These are phyloP conservation scores for Euwallacea fornicatus DNA, from an alignment of 1,140 invertebrate species.

Conservation along the genomic window DNA sequence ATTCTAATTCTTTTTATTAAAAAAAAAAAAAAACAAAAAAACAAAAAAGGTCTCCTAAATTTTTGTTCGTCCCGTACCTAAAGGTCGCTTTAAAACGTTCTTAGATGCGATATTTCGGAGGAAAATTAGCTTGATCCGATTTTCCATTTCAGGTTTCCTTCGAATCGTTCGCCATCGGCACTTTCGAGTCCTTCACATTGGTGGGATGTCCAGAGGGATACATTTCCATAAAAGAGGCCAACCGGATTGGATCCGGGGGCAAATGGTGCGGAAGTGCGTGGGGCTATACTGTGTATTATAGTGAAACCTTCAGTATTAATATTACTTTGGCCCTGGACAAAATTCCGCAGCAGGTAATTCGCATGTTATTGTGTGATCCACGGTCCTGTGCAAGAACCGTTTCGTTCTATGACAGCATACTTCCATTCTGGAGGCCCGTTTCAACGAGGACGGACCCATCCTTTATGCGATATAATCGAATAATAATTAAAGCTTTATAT, in stretches of 20 bases:
- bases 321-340: slow-evolving; percentile 70
- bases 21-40: neutral
- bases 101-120: neutral
- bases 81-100: neutral
- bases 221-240: slow-evolving; percentile 75
- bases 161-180: slow-evolving; percentile 74
- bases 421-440: too few relatives aligned
- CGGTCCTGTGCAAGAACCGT: too few relatives aligned
- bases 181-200: slow-evolving; percentile 72
- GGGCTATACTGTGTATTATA: slow-evolving; percentile 84
- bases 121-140: neutral
- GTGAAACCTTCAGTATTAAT: slow-evolving; percentile 76
- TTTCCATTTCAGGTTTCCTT: slow-evolving; percentile 64
- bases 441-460: too few relatives aligned
- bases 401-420: too few relatives aligned
- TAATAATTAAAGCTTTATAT: too few relatives aligned
- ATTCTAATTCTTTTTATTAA: too few relatives aligned
- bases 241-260: slow-evolving; percentile 70
- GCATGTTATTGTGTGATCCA: too few relatives aligned
- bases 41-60: too few relatives aligned
- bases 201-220: slow-evolving; percentile 79
- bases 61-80: neutral
- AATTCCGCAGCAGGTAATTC: slow-evolving; percentile 69
- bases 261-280: slow-evolving; percentile 83
- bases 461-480: too few relatives aligned